phyloP scores from a whole-genome alignment of 1,140 invertebrate genomes.

The Homalodisca vitripennis region DNA sequence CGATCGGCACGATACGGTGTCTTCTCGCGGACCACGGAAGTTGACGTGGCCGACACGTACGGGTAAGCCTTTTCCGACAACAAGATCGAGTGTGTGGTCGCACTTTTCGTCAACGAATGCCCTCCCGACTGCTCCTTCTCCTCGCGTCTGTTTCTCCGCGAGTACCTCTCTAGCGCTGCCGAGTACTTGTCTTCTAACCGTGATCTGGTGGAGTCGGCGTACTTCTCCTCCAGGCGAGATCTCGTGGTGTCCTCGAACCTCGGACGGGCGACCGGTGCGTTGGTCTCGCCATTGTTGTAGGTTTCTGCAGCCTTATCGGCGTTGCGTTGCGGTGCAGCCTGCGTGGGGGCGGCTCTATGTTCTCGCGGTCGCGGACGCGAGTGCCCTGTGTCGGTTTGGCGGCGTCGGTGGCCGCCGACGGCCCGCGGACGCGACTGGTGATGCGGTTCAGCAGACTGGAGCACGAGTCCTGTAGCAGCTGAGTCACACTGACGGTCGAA shows the following conservation, averaged over 20 bases:
- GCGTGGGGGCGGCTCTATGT: constrained; percentile 20
- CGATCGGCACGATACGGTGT: constrained; percentile 54
- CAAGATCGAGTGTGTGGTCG: constrained; percentile 58
- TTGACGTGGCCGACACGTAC: constrained; percentile 50
- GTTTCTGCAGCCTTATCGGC: not conserved
- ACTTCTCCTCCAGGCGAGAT: constrained; percentile 6
- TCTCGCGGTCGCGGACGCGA: constrained; percentile 51
- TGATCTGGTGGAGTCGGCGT: constrained; percentile 43
- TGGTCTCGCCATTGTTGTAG: not conserved
- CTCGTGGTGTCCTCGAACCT: not conserved
- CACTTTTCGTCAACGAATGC: constrained; percentile 53
- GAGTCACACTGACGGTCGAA: constrained; percentile 77
- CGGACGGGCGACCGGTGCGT: too few relatives aligned
- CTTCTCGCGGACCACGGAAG: constrained; percentile 51
- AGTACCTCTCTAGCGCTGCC: constrained; percentile 65
- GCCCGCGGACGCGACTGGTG: constrained; percentile 66
- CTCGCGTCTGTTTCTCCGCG: constrained; percentile 39
- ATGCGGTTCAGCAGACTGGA: constrained; percentile 76
- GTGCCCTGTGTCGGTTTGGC: constrained; percentile 19
- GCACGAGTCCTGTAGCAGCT: constrained; percentile 79
- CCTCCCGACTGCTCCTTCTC: constrained; percentile 31
- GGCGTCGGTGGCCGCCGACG: constrained; percentile 51
- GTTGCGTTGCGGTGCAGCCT: not conserved
- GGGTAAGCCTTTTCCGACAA: constrained; percentile 68
- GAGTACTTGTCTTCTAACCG: constrained; percentile 10